Base-by-base conservation (phyloP, 2,888 invertebrate genomes). In the Diachrysia chrysitis region DNA sequence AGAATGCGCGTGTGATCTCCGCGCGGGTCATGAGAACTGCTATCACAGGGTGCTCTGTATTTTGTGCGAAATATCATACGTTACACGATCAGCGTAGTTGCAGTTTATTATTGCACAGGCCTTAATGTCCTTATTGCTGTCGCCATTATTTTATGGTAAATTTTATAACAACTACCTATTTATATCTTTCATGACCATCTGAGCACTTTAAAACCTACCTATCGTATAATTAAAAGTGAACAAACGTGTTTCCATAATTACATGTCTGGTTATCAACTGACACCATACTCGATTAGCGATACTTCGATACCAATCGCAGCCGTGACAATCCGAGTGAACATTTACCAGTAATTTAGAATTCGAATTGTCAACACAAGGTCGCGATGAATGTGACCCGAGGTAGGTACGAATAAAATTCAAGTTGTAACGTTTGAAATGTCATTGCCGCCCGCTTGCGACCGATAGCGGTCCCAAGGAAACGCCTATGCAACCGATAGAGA, bases 1-100 rank as follows among this genome's bases (percentile, higher is more conserved):
- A 80, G 84, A 83, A 78, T 81, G 81, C 72, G 78, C 84, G 79
- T 81, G 87, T 84, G 87, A 87, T 90, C 86, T 88, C 85, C 91
- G 90, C 87, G 84, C 86, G 82, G 90, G 89, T 89, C 92, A 89
- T 91, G 88, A 87, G 88, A 90, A 88, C 70, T 67, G 60, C 42
- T 58, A 69, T 46, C 86, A 93, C 90, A 92, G 92, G 90, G 81
- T 93, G 94, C 79, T 81, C 71, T 56, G n/a, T 29, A 55, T 64
- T 59, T 68, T 73, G 58, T 66, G 51, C 59, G 66, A 17, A 29
- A n/a, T 25, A 23, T 16, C 14, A 23, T 5, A 53, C 12, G 14
- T 14, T 16, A 14, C 23, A 25, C n/a, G 25, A 4, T 14, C 23
- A 54, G 16, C 23, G 16, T 54, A 17, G 5, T 5, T 12, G 3